Evolutionary conservation across 2,113 vertebrate genomes (phyloP), one percentile per base, ranked within the genome.

Genomic region (Sula dactylatra): DNA sequence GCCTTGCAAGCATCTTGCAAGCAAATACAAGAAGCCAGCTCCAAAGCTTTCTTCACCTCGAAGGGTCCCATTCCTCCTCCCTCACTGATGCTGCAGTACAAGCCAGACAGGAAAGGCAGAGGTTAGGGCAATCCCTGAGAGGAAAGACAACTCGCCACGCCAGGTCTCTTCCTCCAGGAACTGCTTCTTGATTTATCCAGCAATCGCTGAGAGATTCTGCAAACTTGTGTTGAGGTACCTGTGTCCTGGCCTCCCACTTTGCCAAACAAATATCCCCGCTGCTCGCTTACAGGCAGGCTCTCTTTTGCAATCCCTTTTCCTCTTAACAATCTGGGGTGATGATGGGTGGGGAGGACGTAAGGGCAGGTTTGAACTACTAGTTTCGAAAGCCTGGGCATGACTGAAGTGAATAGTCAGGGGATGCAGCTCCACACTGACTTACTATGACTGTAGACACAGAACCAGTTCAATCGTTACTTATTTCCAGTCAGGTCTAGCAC

Each of bases 211-310:
- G 27, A 2, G 36, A 40, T 26, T 55, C 38, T 44, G 69, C 34
- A 82, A 67, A 6, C 50, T 5, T 7, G 20, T 5, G 59, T 25
- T 18, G 38, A 47, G 20, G 40, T 32, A 58, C 40, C 40, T 34
- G 7, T 5, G 3, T 27, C 58, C 31, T 21, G n/a, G 17, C 11
- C 27, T 54, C 40, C 11, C 13, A 3, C 4, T 29, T 26, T 0
- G 15, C 44, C 44, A 82, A 50, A 29, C 52, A 59, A 77, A n/a
- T 11, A 81, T 26, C 32, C 77, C 54, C 31, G 4, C 26, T 25
- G 34, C 12, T 74, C 65, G 20, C 19, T 38, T n/a, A 40, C 4
- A 38, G 50, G 26, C 61, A 83, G 78, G 27, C 27, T 61, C 42
- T 65, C 8, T 44, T 64, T 4, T 11, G 10, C 44, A 55, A 5